Conservation (phyloP, 2,888 invertebrate species). For the Protonemura montana region DNA sequence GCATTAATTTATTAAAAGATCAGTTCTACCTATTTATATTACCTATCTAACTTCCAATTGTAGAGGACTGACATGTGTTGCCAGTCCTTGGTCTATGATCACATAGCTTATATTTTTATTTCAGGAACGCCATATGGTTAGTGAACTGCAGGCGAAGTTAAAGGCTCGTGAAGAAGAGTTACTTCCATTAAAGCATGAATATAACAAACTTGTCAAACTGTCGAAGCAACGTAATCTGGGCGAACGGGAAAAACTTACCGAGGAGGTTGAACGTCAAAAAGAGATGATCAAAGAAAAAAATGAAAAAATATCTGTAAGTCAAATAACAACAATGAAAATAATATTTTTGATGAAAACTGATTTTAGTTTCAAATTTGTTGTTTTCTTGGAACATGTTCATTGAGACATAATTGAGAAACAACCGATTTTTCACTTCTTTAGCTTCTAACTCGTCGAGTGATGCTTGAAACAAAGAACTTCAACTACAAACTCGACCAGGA, state of each 20-base stretch:
- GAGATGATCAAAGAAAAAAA: conserved; percentile 58
- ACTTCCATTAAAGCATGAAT: conserved; percentile 70
- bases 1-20: no score
- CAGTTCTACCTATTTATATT: no score
- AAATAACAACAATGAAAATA: no score
- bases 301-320: conserved; percentile 58
- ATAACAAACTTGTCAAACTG: conserved; percentile 73
- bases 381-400: no score
- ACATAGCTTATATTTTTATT: no score
- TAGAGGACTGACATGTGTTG: no score
- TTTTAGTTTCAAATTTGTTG: no score
- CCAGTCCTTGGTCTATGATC: not conserved
- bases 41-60: no score
- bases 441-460: conserved; percentile 72
- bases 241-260: conserved; percentile 76
- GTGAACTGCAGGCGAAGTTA: conserved; percentile 62
- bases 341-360: no score
- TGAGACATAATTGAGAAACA: no score
- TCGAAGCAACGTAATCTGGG: conserved; percentile 72
- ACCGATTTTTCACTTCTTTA: conserved; percentile 48
- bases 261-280: conserved; percentile 62
- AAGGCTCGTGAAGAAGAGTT: conserved; percentile 72
- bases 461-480: conserved; percentile 77
- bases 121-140: conserved; percentile 51
- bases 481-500: conserved; percentile 75